Conservation (phyloP, 1,140 invertebrate genomes). For the Holcopasites calliopsidis region DNA sequence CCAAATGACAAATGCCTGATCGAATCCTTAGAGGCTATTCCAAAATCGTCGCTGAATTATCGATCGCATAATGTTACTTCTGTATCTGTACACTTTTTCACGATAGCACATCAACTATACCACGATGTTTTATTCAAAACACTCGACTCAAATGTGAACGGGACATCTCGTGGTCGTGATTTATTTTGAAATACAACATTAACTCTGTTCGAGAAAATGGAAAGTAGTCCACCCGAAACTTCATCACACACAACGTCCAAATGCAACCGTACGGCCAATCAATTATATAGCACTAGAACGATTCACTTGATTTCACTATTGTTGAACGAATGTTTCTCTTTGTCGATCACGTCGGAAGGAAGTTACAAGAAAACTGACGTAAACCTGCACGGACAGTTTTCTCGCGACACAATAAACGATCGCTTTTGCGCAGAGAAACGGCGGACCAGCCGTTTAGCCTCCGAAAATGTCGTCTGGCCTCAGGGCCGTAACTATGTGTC, state of each 20-base stretch:
- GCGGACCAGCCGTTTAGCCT: slow-evolving; percentile 57
- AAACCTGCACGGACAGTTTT: slow-evolving; percentile 52
- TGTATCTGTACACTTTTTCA: slow-evolving; percentile 25
- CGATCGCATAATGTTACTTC: slow-evolving; percentile 54
- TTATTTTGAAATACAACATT: slow-evolving; percentile 26
- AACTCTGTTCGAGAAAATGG: slow-evolving; percentile 11
- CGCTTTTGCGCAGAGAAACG: slow-evolving; percentile 68
- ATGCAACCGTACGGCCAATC: slow-evolving; percentile 27
- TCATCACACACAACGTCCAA: slow-evolving; percentile 20
- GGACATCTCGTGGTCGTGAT: not conserved
- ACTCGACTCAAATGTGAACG: not conserved
- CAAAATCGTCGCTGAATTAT: slow-evolving; percentile 54
- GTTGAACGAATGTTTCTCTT: not conserved
- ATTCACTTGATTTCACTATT: slow-evolving; percentile 8
- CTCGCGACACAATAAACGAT: slow-evolving; percentile 54
- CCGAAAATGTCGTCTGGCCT: slow-evolving; percentile 70
- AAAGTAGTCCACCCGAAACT: slow-evolving; percentile 37
- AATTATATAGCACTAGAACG: slow-evolving; percentile 14
- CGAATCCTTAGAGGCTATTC: slow-evolving; percentile 26
- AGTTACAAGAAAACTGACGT: slow-evolving; percentile 40
- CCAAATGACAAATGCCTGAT: slow-evolving; percentile 4
- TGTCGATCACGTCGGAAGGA: slow-evolving; percentile 1
- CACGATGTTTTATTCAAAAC: not conserved
- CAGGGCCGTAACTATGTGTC: slow-evolving; percentile 55
- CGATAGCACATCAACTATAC: not conserved